Evolutionary conservation across 2,797 vertebrate genomes (phyloP).

Genomic region (Scarus forsteni): DNA sequence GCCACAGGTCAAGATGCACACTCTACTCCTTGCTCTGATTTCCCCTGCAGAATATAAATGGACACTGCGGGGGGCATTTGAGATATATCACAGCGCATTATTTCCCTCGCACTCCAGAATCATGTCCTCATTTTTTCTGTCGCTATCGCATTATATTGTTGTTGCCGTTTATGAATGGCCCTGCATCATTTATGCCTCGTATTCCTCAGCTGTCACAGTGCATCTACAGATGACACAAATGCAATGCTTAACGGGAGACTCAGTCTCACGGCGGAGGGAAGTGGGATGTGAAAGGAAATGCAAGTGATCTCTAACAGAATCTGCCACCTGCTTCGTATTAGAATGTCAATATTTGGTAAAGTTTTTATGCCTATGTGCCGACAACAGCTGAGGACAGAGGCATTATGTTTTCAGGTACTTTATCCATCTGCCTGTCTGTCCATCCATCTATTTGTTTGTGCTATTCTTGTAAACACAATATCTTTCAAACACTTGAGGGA

Average conservation of each 20-base stretch:
- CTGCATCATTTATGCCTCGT: constrained; percentile 61
- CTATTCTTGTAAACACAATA: too few species aligned
- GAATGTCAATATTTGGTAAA: constrained; percentile 60
- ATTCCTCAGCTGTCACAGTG: constrained; percentile 52
- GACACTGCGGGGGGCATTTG: constrained; percentile 57
- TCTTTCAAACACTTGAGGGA: too few species aligned
- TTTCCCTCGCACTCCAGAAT: constrained; percentile 48
- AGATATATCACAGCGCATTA: constrained; percentile 65
- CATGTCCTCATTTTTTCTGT: constrained; percentile 58
- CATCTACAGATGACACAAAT: constrained; percentile 67
- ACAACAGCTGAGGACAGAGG: too few species aligned
- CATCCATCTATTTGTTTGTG: too few species aligned
- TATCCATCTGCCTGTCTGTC: too few species aligned
- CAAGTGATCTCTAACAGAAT: constrained; percentile 60
- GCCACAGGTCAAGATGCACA: constrained; percentile 44
- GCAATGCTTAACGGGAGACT: constrained; percentile 49
- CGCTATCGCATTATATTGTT: constrained; percentile 61
- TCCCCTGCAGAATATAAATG: constrained; percentile 65
- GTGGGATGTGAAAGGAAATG: constrained; percentile 57
- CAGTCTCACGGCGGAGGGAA: constrained; percentile 21
- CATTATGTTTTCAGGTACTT: too few species aligned
- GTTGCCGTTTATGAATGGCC: constrained; percentile 65
- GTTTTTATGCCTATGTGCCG: constrained; percentile 9
- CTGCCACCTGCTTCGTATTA: constrained; percentile 67
- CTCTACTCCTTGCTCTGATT: constrained; percentile 33